A percentile compares a stretch with the other conserved stretches of the same genome.
phyloP scores from a whole-genome alignment of 92 coral and sea anemone genomes.

The Actinernus sp. region DNA sequence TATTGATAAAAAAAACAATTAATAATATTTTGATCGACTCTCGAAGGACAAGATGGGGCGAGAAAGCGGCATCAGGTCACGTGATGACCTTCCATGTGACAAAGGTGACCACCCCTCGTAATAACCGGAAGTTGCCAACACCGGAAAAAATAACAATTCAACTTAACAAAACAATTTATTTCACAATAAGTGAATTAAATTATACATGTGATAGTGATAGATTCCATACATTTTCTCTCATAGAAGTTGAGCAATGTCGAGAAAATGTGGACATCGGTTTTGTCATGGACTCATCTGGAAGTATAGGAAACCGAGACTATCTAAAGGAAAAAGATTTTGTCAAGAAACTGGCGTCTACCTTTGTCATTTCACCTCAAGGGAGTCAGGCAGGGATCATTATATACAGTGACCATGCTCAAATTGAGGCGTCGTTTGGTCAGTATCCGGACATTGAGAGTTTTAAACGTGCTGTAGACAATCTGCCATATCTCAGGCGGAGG shows the following conservation, averaged over 20 bases:
- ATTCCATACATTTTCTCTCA: background rate
- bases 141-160: no score
- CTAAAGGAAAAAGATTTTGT: constrained; percentile 66
- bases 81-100: no score
- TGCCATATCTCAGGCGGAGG: constrained; percentile 39
- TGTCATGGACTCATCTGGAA: constrained; percentile 81
- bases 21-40: no score
- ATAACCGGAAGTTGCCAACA: no score
- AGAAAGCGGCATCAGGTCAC: no score
- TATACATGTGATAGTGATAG: background rate
- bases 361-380: constrained; percentile 54
- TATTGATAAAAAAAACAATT: no score
- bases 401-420: constrained; percentile 56
- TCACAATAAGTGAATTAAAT: no score
- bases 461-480: constrained; percentile 19
- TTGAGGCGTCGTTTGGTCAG: constrained; percentile 53
- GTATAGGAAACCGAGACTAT: constrained; percentile 68
- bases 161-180: no score
- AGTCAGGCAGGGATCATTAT: constrained; percentile 55
- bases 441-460: constrained; percentile 34
- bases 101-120: no score
- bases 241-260: constrained; percentile 22
- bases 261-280: constrained; percentile 72
- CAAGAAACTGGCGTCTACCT: constrained; percentile 56
- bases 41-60: no score